These are phyloP conservation scores for Glaucidium brasilianum DNA, from an alignment of 2,113 vertebrate genomes.

Conservation along the genomic window DNA sequence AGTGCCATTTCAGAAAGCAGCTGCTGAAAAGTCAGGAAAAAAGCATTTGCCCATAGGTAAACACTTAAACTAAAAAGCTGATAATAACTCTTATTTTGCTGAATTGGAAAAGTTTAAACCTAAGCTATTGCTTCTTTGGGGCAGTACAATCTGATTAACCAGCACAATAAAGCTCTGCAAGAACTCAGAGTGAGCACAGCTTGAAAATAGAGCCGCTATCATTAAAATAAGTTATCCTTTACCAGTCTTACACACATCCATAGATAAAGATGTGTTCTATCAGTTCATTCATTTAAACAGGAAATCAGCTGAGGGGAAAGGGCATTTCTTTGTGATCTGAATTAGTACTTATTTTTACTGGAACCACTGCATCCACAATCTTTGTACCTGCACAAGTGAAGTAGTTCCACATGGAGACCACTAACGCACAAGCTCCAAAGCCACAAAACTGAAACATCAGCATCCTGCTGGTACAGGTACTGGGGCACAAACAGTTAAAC, in stretches of 20 bases:
- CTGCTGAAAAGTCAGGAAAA: not conserved
- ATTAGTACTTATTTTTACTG: not conserved
- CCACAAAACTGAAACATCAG: not conserved
- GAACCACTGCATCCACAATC: not conserved
- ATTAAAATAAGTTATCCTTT: not conserved
- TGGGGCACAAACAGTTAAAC: not conserved
- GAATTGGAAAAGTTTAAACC: not conserved
- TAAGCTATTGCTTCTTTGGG: not conserved
- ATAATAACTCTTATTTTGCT: not conserved
- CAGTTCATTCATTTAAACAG: not conserved
- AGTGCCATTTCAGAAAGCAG: not conserved
- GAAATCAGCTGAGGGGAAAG: not conserved
- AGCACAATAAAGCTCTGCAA: not conserved
- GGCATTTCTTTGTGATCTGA: not conserved
- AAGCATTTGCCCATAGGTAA: not conserved
- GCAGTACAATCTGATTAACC: not conserved
- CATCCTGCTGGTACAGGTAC: rapidly evolving
- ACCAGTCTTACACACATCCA: not conserved
- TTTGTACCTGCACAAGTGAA: not conserved
- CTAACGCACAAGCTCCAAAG: not conserved
- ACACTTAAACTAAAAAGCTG: not conserved
- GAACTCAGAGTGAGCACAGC: not conserved
- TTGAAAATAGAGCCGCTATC: not conserved
- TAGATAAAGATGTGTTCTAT: not conserved
- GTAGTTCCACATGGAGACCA: not conserved